Percentiles rank a stretch among this genome's conserved stretches.
phyloP scores from a whole-genome alignment of 2,797 vertebrate genomes.

The Phoxinus dragarum region DNA sequence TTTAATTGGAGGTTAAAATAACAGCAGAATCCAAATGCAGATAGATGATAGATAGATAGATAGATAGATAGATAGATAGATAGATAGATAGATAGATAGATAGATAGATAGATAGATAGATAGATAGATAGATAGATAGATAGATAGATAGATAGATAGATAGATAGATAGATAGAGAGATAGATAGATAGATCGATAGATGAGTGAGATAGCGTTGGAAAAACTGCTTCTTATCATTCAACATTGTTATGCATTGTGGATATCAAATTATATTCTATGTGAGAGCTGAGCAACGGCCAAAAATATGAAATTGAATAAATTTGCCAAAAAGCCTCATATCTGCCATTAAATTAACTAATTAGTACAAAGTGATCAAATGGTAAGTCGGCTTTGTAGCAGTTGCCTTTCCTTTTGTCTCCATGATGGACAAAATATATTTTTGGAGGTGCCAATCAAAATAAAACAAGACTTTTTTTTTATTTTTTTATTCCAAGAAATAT shows the following conservation, averaged over 20 bases:
- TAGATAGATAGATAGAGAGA: too few relatives aligned
- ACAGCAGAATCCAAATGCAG: too few relatives aligned
- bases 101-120: not conserved
- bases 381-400: not conserved
- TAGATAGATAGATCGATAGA: too few relatives aligned
- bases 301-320: not conserved
- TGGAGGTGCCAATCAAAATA: not conserved
- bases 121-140: not conserved
- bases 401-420: constrained; percentile 3
- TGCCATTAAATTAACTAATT: constrained; percentile 6
- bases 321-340: not conserved
- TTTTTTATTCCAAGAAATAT: not conserved
- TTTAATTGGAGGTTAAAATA: not conserved
- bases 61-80: too few relatives aligned
- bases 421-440: constrained; percentile 16
- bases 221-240: too few relatives aligned
- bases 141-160: not conserved
- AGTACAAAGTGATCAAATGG: not conserved
- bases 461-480: not conserved
- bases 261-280: not conserved
- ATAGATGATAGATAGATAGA: too few relatives aligned
- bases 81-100: too few relatives aligned
- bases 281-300: not conserved
- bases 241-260: not conserved
- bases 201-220: too few relatives aligned